Conservation (phyloP, 2,888 invertebrate species). For the Orthosia cruda region DNA sequence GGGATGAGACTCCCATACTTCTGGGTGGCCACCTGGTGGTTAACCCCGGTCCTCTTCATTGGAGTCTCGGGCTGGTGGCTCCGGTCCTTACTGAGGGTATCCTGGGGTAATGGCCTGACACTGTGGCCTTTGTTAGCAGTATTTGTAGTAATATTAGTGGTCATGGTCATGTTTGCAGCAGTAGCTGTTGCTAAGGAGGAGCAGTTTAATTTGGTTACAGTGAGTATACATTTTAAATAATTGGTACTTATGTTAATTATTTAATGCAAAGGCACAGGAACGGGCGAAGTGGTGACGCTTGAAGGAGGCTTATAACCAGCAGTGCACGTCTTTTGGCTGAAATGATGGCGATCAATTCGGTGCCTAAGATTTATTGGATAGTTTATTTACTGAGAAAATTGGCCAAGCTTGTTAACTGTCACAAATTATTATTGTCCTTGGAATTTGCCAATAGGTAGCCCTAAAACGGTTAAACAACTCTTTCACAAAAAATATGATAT, state of each 20-base stretch:
- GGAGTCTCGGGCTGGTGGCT: constrained; percentile 89
- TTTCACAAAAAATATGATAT: too few relatives aligned
- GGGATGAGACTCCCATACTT: constrained; percentile 82
- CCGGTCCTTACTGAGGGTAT: constrained; percentile 76
- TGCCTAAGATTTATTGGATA: too few relatives aligned
- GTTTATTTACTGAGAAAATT: background rate
- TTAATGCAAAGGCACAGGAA: too few relatives aligned
- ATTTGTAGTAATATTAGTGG: constrained; percentile 79
- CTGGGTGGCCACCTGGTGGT: constrained; percentile 86
- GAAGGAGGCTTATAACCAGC: too few relatives aligned
- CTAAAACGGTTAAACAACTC: too few relatives aligned
- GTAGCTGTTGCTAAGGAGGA: constrained; percentile 88
- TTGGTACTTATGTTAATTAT: background rate
- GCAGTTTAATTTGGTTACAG: constrained; percentile 87
- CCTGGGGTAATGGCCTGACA: constrained; percentile 77
- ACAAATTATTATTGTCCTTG: background rate
- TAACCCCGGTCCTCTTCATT: constrained; percentile 81
- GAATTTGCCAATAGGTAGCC: too few relatives aligned
- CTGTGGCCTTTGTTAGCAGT: constrained; percentile 86
- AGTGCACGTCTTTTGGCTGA: too few relatives aligned
- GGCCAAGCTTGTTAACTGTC: background rate
- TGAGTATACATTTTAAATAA: constrained; percentile 68
- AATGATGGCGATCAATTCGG: background rate
- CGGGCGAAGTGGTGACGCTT: too few relatives aligned
- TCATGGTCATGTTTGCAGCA: constrained; percentile 85